These are phyloP conservation scores for Fopius arisanus DNA, from an alignment of 1,140 invertebrate genomes.

Conservation along the genomic window DNA sequence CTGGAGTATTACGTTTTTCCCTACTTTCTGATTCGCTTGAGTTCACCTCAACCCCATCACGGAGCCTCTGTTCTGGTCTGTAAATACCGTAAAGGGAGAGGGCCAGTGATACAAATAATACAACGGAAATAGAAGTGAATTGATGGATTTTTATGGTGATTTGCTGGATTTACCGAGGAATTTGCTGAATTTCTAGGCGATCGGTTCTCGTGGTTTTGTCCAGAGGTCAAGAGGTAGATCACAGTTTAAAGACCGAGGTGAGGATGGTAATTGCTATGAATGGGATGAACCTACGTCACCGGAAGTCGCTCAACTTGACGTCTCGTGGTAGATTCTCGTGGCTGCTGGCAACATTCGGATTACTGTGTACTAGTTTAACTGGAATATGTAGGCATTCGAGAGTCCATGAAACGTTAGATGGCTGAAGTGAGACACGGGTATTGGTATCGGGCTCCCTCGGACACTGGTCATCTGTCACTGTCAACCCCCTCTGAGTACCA, in stretches of 20 bases:
- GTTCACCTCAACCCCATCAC: not conserved
- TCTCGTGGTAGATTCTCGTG: conserved; percentile 14
- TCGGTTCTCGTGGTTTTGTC: no score
- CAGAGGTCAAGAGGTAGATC: not conserved
- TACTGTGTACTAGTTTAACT: conserved; percentile 4
- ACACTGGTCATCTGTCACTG: conserved; percentile 55
- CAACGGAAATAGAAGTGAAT: not conserved
- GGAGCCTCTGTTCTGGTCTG: conserved; percentile 41
- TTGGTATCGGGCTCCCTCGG: conserved; percentile 31
- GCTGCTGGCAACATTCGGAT: not conserved
- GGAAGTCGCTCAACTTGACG: conserved; percentile 8
- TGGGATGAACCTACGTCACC: not conserved
- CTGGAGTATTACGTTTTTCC: conserved; percentile 2
- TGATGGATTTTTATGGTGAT: not conserved
- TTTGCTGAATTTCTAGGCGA: no score
- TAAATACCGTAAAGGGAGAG: not conserved
- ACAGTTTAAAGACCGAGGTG: not conserved
- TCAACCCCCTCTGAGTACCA: conserved; percentile 42
- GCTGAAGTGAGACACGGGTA: not conserved
- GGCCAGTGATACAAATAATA: not conserved
- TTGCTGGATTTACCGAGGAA: no score
- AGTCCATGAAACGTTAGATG: not conserved
- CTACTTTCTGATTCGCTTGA: not conserved
- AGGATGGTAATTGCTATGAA: not conserved
- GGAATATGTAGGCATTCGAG: conserved; percentile 1